Evolutionary conservation across 2,113 vertebrate genomes (phyloP).

Genomic region (Caretta caretta): DNA sequence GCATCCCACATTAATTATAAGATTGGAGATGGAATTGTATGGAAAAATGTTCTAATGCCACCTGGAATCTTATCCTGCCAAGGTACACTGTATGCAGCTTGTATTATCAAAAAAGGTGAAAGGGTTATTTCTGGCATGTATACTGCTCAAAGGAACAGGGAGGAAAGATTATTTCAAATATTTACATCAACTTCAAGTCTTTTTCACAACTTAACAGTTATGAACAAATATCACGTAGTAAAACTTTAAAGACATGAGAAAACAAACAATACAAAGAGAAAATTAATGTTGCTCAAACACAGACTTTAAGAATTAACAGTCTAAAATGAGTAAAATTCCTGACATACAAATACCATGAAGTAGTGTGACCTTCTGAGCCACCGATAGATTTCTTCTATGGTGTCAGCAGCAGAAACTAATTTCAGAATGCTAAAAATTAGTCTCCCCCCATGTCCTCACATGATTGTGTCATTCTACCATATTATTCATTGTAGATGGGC

Average conservation of each 20-base stretch:
- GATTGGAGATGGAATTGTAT: not conserved
- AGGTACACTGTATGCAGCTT: not conserved
- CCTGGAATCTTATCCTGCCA: conserved; percentile 12
- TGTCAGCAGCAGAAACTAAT: not conserved
- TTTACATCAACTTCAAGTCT: not conserved
- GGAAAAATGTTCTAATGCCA: not conserved
- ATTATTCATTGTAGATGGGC: not conserved
- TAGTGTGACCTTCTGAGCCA: not conserved
- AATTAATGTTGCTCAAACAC: not conserved
- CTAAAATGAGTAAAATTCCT: not conserved
- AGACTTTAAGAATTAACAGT: not conserved
- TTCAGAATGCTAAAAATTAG: not conserved
- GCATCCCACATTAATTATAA: not conserved
- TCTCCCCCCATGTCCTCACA: not conserved
- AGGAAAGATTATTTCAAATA: conserved; percentile 16
- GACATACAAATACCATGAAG: not conserved
- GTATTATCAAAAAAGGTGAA: not conserved
- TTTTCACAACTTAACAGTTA: not conserved
- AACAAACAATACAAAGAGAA: not conserved
- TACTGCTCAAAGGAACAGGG: not conserved
- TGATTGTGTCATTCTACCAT: not conserved
- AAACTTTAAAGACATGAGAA: not conserved
- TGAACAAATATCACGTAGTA: not conserved
- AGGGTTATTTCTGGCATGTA: conserved; percentile 19
- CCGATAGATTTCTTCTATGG: not conserved